Percentiles rank a stretch among this genome's conserved stretches.
Evolutionary conservation across 2,797 vertebrate genomes (phyloP).

Genomic region (Nothura maculosa): DNA sequence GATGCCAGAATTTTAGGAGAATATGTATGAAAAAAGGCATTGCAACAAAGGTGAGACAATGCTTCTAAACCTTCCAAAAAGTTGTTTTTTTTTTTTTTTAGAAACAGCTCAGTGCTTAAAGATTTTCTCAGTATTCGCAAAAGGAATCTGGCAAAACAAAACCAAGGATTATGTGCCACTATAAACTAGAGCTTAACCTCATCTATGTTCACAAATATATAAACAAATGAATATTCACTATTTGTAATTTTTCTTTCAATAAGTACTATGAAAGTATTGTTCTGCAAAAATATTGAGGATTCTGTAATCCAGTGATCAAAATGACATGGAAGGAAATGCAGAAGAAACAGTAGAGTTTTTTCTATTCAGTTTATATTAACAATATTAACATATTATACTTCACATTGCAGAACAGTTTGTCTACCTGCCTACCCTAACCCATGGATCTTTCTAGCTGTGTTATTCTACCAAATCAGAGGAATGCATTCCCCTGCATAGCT

Average conservation of each 20-base stretch:
- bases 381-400: slow-evolving; percentile 46
- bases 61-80: slow-evolving; percentile 3
- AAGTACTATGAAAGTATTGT: neutral
- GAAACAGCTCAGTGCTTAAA: neutral
- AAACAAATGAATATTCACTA: neutral
- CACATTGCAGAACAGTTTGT: slow-evolving; percentile 11
- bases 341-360: slow-evolving; percentile 8
- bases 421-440: slow-evolving; percentile 42
- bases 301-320: neutral
- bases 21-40: neutral
- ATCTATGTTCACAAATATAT: neutral
- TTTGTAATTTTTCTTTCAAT: neutral
- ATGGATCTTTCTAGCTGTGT: slow-evolving; percentile 32
- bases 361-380: slow-evolving; percentile 41
- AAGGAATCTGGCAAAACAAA: neutral
- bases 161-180: neutral
- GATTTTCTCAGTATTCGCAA: neutral
- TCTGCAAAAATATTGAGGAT: neutral
- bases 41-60: neutral
- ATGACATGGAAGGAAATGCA: neutral
- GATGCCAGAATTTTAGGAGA: neutral
- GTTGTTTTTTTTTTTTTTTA: neutral
- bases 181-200: neutral
- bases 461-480: slow-evolving; percentile 51
- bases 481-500: slow-evolving; percentile 45